Conservation (phyloP, 2,797 vertebrate species). For the Xenentodon cancila region DNA sequence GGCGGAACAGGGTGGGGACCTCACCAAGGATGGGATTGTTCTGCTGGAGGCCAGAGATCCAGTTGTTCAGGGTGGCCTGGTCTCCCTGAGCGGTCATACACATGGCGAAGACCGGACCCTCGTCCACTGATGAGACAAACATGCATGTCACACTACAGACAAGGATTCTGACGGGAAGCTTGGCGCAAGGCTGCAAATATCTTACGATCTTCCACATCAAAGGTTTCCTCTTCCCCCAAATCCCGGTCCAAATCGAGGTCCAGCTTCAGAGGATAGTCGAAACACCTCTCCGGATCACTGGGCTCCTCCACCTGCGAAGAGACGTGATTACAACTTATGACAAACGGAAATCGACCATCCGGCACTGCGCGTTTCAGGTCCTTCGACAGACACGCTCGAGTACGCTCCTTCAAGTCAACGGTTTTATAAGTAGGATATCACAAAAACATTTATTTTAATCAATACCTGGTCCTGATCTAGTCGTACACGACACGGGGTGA, state of each 20-base stretch:
- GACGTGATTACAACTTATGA: background rate
- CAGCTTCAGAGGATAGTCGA: conserved; percentile 85
- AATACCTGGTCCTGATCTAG: no score
- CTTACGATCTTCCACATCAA: conserved; percentile 87
- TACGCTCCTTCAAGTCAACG: no score
- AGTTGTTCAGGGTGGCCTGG: conserved; percentile 85
- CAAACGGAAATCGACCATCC: no score
- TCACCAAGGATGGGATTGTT: conserved; percentile 84
- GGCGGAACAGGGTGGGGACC: conserved; percentile 87
- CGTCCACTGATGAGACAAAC: conserved; percentile 81
- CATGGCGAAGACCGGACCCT: conserved; percentile 89
- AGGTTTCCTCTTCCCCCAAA: conserved; percentile 81
- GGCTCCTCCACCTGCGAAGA: conserved; percentile 74
- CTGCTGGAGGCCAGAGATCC: conserved; percentile 89
- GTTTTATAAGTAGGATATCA: no score
- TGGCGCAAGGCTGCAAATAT: background rate
- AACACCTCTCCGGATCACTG: conserved; percentile 85
- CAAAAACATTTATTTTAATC: no score
- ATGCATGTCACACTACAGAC: background rate
- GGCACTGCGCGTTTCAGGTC: no score
- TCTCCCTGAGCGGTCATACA: conserved; percentile 86
- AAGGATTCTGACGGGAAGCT: no score
- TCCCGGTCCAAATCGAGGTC: conserved; percentile 85
- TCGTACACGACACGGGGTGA: no score
- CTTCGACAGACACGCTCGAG: no score